Evolutionary conservation across 1,140 invertebrate species (phyloP).

Genomic region (Pararge aegeria): DNA sequence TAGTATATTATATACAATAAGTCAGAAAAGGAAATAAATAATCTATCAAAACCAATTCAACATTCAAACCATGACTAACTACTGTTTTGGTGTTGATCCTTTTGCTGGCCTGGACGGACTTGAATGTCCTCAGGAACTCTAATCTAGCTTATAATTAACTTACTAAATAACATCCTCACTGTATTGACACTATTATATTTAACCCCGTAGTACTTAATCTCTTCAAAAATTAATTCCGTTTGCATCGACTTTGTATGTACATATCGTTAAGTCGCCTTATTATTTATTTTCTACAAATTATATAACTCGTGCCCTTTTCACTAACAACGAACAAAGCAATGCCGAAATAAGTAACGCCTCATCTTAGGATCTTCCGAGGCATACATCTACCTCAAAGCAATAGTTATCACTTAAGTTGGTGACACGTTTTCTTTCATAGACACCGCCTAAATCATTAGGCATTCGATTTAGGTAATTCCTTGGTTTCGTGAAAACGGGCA

Average conservation of each 20-base stretch:
- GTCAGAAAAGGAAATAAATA: no score
- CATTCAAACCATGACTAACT: conserved; percentile 54
- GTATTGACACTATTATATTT: conserved; percentile 22
- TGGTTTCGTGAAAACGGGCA: no score
- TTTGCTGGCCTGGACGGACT: conserved; percentile 69
- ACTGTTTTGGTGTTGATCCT: conserved; percentile 78
- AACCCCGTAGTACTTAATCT: conserved; percentile 14
- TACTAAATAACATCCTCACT: conserved; percentile 20
- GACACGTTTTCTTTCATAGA: no score
- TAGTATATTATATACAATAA: no score
- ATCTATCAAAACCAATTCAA: conserved; percentile 46
- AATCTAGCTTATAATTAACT: conserved; percentile 37
- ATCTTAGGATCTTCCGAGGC: no score
- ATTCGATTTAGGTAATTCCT: no score
- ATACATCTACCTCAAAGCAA: no score
- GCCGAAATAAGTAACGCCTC: no score
- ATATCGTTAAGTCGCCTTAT: not conserved
- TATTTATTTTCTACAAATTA: not conserved
- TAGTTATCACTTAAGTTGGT: no score
- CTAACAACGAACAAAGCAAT: no score
- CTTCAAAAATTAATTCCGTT: conserved; percentile 60
- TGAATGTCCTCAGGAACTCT: conserved; percentile 71
- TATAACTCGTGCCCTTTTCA: no score
- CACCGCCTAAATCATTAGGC: no score
- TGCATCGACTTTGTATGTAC: conserved; percentile 55